Base-by-base conservation (phyloP, 2,888 invertebrate species). In the Drosophila buzzatii region DNA sequence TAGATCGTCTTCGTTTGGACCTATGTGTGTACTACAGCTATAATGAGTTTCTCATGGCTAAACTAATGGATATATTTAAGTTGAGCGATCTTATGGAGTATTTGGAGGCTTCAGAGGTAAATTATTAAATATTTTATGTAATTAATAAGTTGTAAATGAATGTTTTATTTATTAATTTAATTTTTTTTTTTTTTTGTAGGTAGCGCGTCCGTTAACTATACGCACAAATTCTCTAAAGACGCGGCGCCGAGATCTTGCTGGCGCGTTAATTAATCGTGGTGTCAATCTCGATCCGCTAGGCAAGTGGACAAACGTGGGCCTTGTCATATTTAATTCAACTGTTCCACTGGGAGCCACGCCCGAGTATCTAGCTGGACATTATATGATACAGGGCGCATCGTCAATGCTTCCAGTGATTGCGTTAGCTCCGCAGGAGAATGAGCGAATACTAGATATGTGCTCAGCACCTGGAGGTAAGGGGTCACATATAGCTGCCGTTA, bases 381-480 rank as follows among this genome's bases (percentile, higher is more conserved):
- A 99, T 91, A 98, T 99, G 92, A 94, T 99, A 65, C 99, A 97
- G 93, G 99, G 99, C 10, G 99, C 99, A 16, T 98, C 99, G 2
- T 99, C 99, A 94, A 96, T 99, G 90, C 93, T 99, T 61, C 99
- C 99, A 0, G 99, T 99, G 0, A 99, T 99, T 98, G 98, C 99
- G 0, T 94, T 99, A 61, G 98, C 98, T 0, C 99, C 99, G 0
- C 98, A 98, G 94, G 98, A 98, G 94, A 97, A 98, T 90, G 99
- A 99, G 93, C 95, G 96, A 77, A 96, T 99, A 77, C 94, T 99
- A 39, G 99, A 99, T 91, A 97, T 99, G 98, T 98, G 98, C 92
- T 96, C 99, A 0, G 99, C 99, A 0, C 99, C 99, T 0, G 99
- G 99, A 53, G 99, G 99, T 10, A 99, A 99, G 94, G 98, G 99